Evolutionary conservation across 2,888 invertebrate genomes (phyloP), one percentile per base, ranked within the genome.

Genomic region (Leptogaster cylindrica): DNA sequence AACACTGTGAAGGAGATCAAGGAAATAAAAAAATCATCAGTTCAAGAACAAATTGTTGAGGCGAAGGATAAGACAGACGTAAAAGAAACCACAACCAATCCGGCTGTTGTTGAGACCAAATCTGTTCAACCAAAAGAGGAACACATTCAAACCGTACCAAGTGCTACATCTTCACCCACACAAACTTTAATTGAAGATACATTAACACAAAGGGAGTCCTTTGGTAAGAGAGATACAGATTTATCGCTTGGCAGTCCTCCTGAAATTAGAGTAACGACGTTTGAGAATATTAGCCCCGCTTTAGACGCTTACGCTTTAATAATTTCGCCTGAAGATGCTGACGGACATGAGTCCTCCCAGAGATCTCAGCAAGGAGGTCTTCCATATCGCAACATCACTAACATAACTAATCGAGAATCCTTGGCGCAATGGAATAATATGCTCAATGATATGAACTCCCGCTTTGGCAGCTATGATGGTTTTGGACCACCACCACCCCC

Each of bases 331-430:
- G 25, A 46, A 50, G 50, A 48, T 65, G 65, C 65, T 33, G 69
- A 51, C 55, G 51, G 66, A 16, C 50, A 14, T 63, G 63, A 71
- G 68, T 68, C 58, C 14, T 68, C 65, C 25, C 58, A 64, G 65
- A 71, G 64, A 61, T 46, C 65, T 65, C 65, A 55, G 33, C 16
- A 55, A n/a, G 18, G 25, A n/a, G 36, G 67, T 48, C 63, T 39
- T 55, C 65, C 66, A 50, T 68, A 70, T 36, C 70, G 63, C 28
- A 51, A 67, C 27, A 16, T 71, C 65, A 76, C 76, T 75, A 79
- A 78, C 70, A 80, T 80, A 67, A 78, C 75, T 69, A 78, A 79
- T 66, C 73, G 70, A 68, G 76, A 76, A 74, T 78, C 80, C 70
- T 72, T 79, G 74, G 73, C 71, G 68, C 75, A 76, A 68, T 79